Conservation (phyloP, 2,113 vertebrate genomes). For the Phrynocephalus versicolor region DNA sequence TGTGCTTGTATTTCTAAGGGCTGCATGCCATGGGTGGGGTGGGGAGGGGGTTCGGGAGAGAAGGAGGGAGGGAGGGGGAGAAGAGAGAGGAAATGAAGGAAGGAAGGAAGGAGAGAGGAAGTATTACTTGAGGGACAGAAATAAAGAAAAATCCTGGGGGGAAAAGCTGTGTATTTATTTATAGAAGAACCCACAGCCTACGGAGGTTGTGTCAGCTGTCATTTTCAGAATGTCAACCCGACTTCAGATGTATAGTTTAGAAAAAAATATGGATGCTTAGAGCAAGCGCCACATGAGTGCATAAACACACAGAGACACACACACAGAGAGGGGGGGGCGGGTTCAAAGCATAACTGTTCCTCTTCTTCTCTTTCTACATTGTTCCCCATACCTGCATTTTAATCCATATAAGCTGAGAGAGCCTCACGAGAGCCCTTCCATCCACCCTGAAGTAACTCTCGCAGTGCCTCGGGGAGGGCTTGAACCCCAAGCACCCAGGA, state of each 20-base stretch:
- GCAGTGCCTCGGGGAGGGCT: not conserved
- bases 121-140: not conserved
- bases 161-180: not conserved
- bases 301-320: too few species aligned
- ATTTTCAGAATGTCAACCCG: not conserved
- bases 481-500: too few species aligned
- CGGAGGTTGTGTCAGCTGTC: not conserved
- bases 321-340: not conserved
- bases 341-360: too few species aligned
- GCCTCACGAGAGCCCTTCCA: not conserved
- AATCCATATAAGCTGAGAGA: too few species aligned
- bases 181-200: not conserved
- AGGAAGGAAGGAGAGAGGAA: not conserved
- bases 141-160: not conserved
- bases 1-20: not conserved
- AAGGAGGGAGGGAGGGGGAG: not conserved
- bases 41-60: not conserved
- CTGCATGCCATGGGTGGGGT: not conserved
- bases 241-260: not conserved
- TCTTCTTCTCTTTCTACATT: too few species aligned
- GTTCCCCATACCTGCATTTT: too few species aligned
- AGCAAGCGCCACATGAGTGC: too few species aligned
- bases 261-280: too few species aligned
- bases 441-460: not conserved
- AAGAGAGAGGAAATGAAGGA: not conserved